Base-by-base conservation (phyloP, 2,113 vertebrate species). In the Fregata magnificens region DNA sequence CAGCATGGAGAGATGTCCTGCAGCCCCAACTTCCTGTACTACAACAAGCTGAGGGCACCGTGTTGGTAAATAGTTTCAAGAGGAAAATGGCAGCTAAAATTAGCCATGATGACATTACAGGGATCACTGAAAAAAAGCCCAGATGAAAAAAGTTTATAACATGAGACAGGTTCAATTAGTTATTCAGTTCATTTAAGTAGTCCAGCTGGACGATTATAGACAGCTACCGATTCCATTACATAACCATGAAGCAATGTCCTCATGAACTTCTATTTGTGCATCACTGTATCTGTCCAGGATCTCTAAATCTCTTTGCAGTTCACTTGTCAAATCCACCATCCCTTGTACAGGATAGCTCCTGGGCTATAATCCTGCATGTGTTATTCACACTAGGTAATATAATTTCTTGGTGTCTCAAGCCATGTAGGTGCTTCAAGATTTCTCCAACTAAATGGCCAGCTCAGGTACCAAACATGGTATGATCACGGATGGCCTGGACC, bases 201-300 rank as follows among this genome's bases (percentile, higher is more conserved):
- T 76, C 71, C 62, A 84, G 58, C 62, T 93, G 88, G 83, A 87
- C 95, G 86, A 44, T 91, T 97, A 90, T 86, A 96, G 90, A 86
- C 55, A 56, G 63, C 59, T 82, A 93, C 42, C 1, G 6, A 71
- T 94, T 97, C 87, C 85, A 96, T 94, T 95, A 93, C 88, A 86
- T 96, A 97, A 96, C 40, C 50, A 38, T 53, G 50, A 95, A 97
- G 87, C 72, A 95, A 97, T 96, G 88, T 90, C 71, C 78, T 82
- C 77, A 70, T 86, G 87, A 93, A 84, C 82, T 93, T 95, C 93
- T 94, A 85, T 95, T 97, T 96, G 83, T 88, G 82, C 80, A 83
- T 59, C 65, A 32, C 63, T 89, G 76, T 93, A 67, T 93, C 93
- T 1, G 6, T 52, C 65, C 16, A 3, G 67, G 52, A 59, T 70